These are phyloP conservation scores for Avahi laniger DNA, from an alignment of 2,797 vertebrate species.

Conservation along the genomic window DNA sequence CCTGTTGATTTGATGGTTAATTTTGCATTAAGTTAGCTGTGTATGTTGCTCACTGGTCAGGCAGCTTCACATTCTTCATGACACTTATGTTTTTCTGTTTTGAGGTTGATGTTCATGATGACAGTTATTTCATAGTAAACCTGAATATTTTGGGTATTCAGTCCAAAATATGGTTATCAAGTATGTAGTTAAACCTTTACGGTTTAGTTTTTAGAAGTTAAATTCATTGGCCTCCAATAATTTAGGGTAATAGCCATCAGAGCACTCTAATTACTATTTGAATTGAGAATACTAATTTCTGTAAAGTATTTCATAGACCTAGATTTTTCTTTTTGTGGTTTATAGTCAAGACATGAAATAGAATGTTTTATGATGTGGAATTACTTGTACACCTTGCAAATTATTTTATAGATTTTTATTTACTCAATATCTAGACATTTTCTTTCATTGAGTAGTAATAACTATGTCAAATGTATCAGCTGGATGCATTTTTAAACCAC, in stretches of 20 bases:
- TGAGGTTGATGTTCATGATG: neutral
- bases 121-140: neutral
- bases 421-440: neutral
- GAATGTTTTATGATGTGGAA: constrained; percentile 11
- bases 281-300: neutral
- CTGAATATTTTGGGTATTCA: constrained; percentile 4
- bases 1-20: constrained; percentile 5
- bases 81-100: neutral
- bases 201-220: constrained; percentile 18
- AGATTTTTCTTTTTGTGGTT: constrained; percentile 4
- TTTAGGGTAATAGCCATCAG: neutral
- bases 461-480: neutral
- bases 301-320: neutral
- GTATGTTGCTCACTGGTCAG: neutral
- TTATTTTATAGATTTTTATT: constrained; percentile 47
- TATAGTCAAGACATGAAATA: neutral
- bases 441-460: neutral
- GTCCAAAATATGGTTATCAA: neutral
- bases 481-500: constrained; percentile 35
- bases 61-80: neutral
- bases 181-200: neutral
- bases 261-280: neutral
- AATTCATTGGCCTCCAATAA: neutral
- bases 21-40: neutral
- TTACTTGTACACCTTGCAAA: neutral